Evolutionary conservation across 2,888 invertebrate genomes (phyloP).

Genomic region (Andricus quercusramuli): DNA sequence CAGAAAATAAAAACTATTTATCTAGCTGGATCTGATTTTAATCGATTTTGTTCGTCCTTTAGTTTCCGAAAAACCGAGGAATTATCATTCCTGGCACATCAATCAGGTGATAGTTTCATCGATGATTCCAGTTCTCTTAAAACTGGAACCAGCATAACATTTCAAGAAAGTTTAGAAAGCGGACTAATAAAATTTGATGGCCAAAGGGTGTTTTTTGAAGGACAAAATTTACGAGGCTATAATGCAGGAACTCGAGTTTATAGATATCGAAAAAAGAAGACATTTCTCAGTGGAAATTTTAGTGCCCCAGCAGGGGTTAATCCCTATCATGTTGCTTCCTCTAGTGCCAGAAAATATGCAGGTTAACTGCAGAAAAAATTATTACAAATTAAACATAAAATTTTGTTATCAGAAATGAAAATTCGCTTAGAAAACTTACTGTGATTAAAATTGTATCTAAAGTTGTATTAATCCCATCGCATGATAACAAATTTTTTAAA

Average conservation of each 20-base stretch:
- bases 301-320: constrained; percentile 66
- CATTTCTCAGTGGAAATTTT: constrained; percentile 52
- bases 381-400: background rate
- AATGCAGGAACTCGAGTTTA: constrained; percentile 47
- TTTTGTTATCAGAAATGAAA: background rate
- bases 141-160: constrained; percentile 20
- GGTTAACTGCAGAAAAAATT: background rate
- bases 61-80: constrained; percentile 8
- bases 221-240: constrained; percentile 2
- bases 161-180: constrained; percentile 23
- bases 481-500: background rate
- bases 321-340: constrained; percentile 62
- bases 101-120: constrained; percentile 20
- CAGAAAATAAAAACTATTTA: background rate
- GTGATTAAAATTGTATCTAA: background rate
- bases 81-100: background rate
- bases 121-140: constrained; percentile 32
- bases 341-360: constrained; percentile 46
- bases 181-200: constrained; percentile 7
- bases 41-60: background rate
- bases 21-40: background rate
- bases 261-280: constrained; percentile 58
- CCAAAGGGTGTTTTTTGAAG: background rate
- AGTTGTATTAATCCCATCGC: background rate
- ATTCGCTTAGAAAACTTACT: background rate